A percentile compares a stretch with the other conserved stretches of the same genome.
Conservation (phyloP, 1,140 invertebrate genomes). For the Trichonephila clavipes region DNA sequence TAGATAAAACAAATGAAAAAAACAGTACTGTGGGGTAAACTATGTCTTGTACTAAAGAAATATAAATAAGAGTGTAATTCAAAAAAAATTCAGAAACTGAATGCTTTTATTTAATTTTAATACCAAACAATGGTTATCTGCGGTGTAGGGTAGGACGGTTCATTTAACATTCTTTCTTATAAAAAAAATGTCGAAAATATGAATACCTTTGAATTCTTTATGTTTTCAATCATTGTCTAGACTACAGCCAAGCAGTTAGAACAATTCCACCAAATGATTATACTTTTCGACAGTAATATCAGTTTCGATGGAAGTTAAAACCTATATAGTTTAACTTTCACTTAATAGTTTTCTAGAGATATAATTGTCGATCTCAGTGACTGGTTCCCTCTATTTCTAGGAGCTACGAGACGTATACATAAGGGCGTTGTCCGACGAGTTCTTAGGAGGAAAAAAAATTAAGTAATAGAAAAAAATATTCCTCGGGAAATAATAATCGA, state of each 20-base stretch:
- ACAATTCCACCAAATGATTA: neutral
- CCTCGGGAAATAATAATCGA: conserved; percentile 51
- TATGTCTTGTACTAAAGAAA: too few relatives aligned
- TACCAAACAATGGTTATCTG: too few relatives aligned
- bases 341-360: conserved; percentile 4
- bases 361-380: conserved; percentile 12
- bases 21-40: too few relatives aligned
- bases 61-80: too few relatives aligned
- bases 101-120: too few relatives aligned
- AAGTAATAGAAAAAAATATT: conserved; percentile 37
- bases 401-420: conserved; percentile 8
- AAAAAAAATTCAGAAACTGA: too few relatives aligned
- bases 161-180: too few relatives aligned
- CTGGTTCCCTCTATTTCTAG: conserved; percentile 21
- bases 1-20: too few relatives aligned
- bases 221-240: neutral
- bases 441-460: conserved; percentile 7
- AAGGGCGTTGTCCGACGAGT: conserved; percentile 51
- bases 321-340: neutral
- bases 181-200: neutral
- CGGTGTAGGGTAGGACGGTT: too few relatives aligned
- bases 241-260: neutral
- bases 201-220: neutral
- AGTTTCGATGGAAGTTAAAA: neutral
- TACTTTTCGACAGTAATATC: neutral